Evolutionary conservation across 2,797 vertebrate genomes (phyloP).

Genomic region (Sciurus carolinensis): DNA sequence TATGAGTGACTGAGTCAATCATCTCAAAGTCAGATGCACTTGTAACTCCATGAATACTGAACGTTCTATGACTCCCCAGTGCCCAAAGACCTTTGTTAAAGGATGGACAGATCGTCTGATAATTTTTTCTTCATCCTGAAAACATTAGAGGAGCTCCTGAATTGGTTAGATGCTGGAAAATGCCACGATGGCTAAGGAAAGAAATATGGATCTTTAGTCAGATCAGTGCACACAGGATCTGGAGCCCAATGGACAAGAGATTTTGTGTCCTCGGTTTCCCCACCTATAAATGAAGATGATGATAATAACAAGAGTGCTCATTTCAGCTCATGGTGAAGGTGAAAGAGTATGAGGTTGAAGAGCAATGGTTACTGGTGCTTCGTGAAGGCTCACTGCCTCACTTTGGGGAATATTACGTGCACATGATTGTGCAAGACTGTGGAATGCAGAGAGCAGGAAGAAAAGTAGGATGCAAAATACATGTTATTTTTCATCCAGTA

Average conservation of each 20-base stretch:
- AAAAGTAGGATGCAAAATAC: background rate
- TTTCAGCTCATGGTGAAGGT: background rate
- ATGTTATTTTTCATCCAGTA: background rate
- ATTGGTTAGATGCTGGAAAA: background rate
- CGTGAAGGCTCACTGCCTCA: background rate
- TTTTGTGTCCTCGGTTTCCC: background rate
- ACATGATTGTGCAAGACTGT: fast-evolving
- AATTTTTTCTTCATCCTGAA: background rate
- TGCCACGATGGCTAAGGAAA: background rate
- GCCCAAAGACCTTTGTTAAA: background rate
- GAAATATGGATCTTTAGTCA: background rate
- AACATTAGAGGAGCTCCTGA: background rate
- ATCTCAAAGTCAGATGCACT: background rate
- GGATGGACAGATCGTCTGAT: background rate
- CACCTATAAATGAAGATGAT: background rate
- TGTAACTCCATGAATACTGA: background rate
- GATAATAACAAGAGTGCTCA: background rate
- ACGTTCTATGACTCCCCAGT: background rate
- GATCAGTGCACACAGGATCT: background rate
- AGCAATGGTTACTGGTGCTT: background rate
- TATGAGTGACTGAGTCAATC: constrained; percentile 74
- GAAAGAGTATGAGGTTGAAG: background rate
- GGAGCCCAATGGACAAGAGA: background rate
- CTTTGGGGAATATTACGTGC: background rate
- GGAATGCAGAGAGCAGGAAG: background rate